phyloP scores from a whole-genome alignment of 2,113 vertebrate genomes.

The Isurus oxyrinchus region DNA sequence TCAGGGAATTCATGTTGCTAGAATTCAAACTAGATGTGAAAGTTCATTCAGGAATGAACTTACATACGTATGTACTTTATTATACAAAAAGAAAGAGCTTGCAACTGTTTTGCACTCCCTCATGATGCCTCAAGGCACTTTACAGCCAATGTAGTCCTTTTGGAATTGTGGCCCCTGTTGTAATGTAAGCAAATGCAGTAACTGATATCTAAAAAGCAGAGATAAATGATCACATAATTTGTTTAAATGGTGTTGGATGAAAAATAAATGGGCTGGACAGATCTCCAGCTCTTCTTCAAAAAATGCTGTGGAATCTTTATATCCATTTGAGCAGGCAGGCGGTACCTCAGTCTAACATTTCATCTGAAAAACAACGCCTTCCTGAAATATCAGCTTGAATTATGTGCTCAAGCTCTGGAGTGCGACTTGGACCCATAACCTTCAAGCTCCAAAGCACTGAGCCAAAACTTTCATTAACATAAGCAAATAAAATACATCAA shows the following conservation, averaged over 20 bases:
- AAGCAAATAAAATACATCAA: neutral
- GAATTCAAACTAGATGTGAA: neutral
- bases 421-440: neutral
- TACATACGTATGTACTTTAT: neutral
- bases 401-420: neutral
- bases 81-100: neutral
- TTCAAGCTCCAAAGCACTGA: neutral
- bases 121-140: neutral
- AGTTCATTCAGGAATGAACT: neutral
- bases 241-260: neutral
- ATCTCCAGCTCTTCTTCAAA: neutral
- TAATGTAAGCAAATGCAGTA: neutral
- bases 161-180: neutral
- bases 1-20: neutral
- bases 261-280: neutral
- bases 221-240: neutral
- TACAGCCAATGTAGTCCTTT: neutral
- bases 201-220: neutral
- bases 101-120: neutral
- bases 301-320: neutral
- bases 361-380: neutral
- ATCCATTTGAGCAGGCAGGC: neutral
- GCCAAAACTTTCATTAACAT: neutral
- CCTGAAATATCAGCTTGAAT: neutral
- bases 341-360: neutral